Evolutionary conservation across 30 jellyfish, hydroid and myxozoan genomes (phyloP).

Genomic region (Aurelia aurita complex sp. Pacific): DNA sequence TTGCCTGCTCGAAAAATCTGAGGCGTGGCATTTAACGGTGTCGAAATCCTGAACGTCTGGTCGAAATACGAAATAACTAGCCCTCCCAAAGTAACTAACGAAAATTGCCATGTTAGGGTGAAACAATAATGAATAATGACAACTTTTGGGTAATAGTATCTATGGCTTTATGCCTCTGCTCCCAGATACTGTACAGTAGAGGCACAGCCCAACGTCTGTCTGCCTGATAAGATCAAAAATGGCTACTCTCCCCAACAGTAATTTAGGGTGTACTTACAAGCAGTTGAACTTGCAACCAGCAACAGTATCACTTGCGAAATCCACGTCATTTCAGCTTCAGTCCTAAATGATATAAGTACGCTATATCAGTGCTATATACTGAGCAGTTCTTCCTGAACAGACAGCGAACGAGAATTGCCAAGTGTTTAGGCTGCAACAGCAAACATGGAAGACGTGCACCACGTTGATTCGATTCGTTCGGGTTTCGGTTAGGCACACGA

Average conservation of each 20-base stretch:
- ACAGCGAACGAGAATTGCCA: constrained; percentile 1
- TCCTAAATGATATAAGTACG: constrained; percentile 37
- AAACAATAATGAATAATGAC: background rate
- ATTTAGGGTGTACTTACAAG: constrained; percentile 36
- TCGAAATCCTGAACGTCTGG: constrained; percentile 26
- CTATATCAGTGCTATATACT: background rate
- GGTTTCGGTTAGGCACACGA: constrained; percentile 40
- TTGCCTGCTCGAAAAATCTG: constrained; percentile 27
- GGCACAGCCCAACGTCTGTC: constrained; percentile 8
- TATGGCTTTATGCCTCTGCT: background rate
- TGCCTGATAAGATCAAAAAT: constrained; percentile 21
- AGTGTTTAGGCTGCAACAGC: background rate
- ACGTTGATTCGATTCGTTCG: constrained; percentile 26
- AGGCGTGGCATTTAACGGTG: constrained; percentile 58
- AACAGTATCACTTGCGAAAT: background rate
- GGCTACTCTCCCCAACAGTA: constrained; percentile 23
- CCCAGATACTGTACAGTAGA: background rate
- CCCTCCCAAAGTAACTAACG: background rate
- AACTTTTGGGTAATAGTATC: background rate
- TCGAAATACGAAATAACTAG: background rate
- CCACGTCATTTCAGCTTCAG: constrained; percentile 15
- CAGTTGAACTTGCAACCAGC: constrained; percentile 11
- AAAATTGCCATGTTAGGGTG: too few species aligned
- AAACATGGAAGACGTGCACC: constrained; percentile 10
- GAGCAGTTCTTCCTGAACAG: background rate